Base-by-base conservation (phyloP, 2,888 invertebrate genomes). In the Aphidius colemani region DNA sequence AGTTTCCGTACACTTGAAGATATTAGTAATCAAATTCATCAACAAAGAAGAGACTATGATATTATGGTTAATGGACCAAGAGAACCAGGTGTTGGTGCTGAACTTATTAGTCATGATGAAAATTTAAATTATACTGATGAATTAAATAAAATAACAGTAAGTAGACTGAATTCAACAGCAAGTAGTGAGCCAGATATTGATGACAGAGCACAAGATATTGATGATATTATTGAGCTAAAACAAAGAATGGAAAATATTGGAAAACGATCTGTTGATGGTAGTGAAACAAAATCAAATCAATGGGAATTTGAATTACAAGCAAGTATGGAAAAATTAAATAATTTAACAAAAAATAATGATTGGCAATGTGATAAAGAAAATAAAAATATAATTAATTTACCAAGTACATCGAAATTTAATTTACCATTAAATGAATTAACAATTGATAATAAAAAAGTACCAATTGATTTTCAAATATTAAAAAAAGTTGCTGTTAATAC, bases 1-100 rank as follows among this genome's bases (percentile, higher is more conserved):
- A 92, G 95, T 0, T 85, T 97, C 53, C 90, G 90, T 70, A 90
- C 91, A 69, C 85, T 97, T 41, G 96, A 96, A 81, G 89, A 90
- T 71, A 96, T 97, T 67, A 96, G 96, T 7, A 95, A 96, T 83
- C 94, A 95, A 77, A 96, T 95, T 70, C 95, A 95, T 79, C 83
- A 85, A 77, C 88, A 88, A 76, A 85, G 90, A 8, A 82, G 86
- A 59, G 88, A 88, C 57, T 86, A 86, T 83, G 86, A 73, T 79
- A 82, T 75, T 66, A 75, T 85, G 56, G 78, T 84, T 8, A 85
- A 84, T 67, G 84, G 86, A 18, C 88, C 88, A 4, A 77, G 89
- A 68, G 88, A 88, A 75, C 89, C 89, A 1, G 89, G 89, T 7
- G 89, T 89, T 30, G 89, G 88, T 1, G 88, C 88, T 1, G 89